Evolutionary conservation across 1,140 invertebrate species (phyloP).

Genomic region (Drosophila neocordata): DNA sequence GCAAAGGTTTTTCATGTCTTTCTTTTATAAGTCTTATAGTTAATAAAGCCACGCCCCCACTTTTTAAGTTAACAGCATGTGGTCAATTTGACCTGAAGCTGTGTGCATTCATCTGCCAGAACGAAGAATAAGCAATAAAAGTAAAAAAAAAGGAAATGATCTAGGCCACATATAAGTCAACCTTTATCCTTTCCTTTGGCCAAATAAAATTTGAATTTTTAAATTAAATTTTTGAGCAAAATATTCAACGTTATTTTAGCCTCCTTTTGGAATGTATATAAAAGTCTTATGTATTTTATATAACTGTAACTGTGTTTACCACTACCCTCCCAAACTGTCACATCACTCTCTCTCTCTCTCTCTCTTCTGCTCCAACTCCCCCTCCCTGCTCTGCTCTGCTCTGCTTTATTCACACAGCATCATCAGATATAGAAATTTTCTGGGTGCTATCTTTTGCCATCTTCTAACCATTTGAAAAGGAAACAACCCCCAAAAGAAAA

Average conservation of each 20-base stretch:
- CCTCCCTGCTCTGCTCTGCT: neutral
- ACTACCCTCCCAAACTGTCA: slow-evolving; percentile 4
- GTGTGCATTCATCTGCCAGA: slow-evolving; percentile 18
- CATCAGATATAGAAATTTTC: slow-evolving; percentile 81
- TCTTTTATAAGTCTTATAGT: neutral
- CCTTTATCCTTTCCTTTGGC: neutral
- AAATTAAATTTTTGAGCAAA: slow-evolving; percentile 74
- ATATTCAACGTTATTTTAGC: slow-evolving; percentile 16
- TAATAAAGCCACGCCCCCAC: slow-evolving; percentile 51
- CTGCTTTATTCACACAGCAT: slow-evolving; percentile 47
- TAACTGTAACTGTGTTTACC: slow-evolving; percentile 70
- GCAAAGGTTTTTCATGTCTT: neutral
- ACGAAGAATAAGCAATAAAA: slow-evolving; percentile 41
- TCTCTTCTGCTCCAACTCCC: neutral
- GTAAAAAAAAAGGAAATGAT: slow-evolving; percentile 18
- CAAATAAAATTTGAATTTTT: slow-evolving; percentile 77
- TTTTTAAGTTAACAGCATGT: slow-evolving; percentile 30
- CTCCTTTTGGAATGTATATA: neutral
- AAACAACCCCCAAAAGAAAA: slow-evolving; percentile 67
- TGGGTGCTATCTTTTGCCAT: slow-evolving; percentile 73
- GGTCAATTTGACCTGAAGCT: slow-evolving; percentile 15
- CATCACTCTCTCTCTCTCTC: too few species aligned
- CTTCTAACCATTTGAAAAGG: slow-evolving; percentile 47
- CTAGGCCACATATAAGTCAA: neutral
- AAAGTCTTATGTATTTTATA: slow-evolving; percentile 4